Evolutionary conservation across 2,113 vertebrate genomes (phyloP), one percentile per base, ranked within the genome.

Genomic region (Tupaia tana): DNA sequence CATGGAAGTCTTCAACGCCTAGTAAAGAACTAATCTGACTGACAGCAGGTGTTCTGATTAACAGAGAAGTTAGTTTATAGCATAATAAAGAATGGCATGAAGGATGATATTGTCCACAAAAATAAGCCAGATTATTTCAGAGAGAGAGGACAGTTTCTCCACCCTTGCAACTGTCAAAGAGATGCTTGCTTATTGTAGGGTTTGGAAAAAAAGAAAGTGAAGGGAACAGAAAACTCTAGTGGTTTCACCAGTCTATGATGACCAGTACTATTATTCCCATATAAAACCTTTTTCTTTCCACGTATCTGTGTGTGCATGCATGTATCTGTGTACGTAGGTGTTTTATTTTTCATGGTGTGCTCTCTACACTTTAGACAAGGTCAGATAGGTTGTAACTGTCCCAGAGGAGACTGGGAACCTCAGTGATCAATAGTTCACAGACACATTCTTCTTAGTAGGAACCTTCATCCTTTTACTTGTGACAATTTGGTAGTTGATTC

Each of bases 11-110:
- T 29, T 92, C 75, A 58, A 0, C 34, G 59, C 75, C 54, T 86
- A 79, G n/a, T 69, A 90, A 69, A 66, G 73, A 94, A 93, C 69
- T 52, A 85, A 73, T 43, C 14, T 19, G 52, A 80, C 29, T 66
- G 7, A 89, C 31, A 24, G 18, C 82, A 89, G 93, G 58, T 59
- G 58, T 92, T 94, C 69, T 84, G 90, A 80, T 34, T 74, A 95
- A 27, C 18, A 34, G 61, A 93, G 82, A 91, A 77, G 56, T 54
- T 82, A 70, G 70, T 96, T 96, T 93, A 96, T 63, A 85, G 75
- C 85, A 20, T 82, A 83, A 92, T 96, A 34, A 86, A 92, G 74
- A 96, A 63, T 29, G 24, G 59, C 6, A 13, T 52, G 74, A 66
- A 64, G 77, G 79, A 70, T 80, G 89, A 93, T 87, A 85, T 15